Conservation (phyloP, 2,888 invertebrate genomes). For the Drosophila anomelani region DNA sequence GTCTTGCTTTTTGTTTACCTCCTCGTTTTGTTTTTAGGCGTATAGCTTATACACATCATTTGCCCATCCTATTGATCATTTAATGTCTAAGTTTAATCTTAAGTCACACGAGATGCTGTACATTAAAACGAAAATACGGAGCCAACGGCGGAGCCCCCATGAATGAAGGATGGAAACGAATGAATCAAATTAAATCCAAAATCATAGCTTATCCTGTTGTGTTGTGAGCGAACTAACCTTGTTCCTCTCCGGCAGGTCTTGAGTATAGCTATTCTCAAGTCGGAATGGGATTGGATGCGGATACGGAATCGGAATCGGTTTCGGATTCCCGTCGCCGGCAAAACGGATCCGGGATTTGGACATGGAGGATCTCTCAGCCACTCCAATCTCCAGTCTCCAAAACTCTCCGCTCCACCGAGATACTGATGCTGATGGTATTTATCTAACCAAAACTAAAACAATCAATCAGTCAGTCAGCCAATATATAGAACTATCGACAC, state of each 20-base stretch:
- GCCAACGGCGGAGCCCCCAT: conserved; percentile 14
- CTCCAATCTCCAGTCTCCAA: conserved; percentile 30
- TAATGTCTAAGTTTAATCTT: conserved; percentile 47
- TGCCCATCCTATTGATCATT: conserved; percentile 47
- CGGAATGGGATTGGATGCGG: conserved; percentile 52
- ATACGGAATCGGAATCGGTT: conserved; percentile 56
- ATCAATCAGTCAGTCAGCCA: conserved; percentile 55
- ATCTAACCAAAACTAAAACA: conserved; percentile 79
- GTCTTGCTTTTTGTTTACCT: conserved; percentile 16
- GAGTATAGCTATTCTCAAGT: conserved; percentile 82
- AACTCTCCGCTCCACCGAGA: conserved; percentile 38
- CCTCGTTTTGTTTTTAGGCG: conserved; percentile 34
- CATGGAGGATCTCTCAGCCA: conserved; percentile 48
- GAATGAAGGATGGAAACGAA: conserved; percentile 48
- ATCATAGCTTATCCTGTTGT: conserved; percentile 84
- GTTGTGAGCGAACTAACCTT: conserved; percentile 86
- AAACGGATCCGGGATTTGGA: conserved; percentile 14
- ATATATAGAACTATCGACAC: conserved; percentile 72
- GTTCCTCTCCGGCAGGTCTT: conserved; percentile 86
- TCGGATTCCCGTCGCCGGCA: conserved; percentile 24
- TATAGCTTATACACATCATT: conserved; percentile 28
- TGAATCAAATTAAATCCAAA: conserved; percentile 55
- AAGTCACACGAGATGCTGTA: conserved; percentile 38
- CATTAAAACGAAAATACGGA: conserved; percentile 17
- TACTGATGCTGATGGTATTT: conserved; percentile 82